phyloP scores from a whole-genome alignment of 2,797 vertebrate species.

The Pangasius larnaudii region DNA sequence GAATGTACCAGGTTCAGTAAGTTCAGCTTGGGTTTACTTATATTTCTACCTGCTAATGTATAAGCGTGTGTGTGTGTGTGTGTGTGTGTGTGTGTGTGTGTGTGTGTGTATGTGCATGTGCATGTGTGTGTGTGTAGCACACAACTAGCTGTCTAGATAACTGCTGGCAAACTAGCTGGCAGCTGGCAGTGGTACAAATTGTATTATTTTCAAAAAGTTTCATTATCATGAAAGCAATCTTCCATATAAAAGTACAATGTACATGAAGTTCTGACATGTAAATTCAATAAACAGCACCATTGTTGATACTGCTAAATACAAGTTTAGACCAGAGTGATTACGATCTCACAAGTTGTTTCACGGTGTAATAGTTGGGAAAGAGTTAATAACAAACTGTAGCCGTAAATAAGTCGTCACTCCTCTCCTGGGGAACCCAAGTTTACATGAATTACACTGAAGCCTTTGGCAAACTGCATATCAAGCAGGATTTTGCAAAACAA shows the following conservation, averaged over 20 bases:
- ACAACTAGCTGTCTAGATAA: too few species aligned
- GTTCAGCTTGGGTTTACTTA: not conserved
- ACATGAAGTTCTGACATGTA: not conserved
- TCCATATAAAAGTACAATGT: not conserved
- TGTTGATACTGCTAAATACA: not conserved
- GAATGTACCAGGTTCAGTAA: not conserved
- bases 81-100: not conserved
- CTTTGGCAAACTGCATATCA: slow-evolving; percentile 79
- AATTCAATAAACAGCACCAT: not conserved
- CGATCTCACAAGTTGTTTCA: not conserved
- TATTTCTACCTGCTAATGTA: not conserved
- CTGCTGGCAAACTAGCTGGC: too few species aligned
- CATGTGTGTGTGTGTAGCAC: not conserved
- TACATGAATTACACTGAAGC: slow-evolving; percentile 83
- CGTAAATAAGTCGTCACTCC: slow-evolving; percentile 75
- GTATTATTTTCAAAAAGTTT: not conserved
- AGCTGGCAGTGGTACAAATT: not conserved
- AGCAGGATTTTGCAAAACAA: slow-evolving; percentile 78
- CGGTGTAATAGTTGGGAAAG: slow-evolving; percentile 33
- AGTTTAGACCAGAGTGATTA: slow-evolving; percentile 24
- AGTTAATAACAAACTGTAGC: slow-evolving; percentile 71
- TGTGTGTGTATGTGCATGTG: slow-evolving; percentile 4
- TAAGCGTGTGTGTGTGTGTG: not conserved
- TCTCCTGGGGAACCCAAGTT: slow-evolving; percentile 75
- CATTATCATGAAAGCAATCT: not conserved